Conservation (phyloP, 2,113 vertebrate species). For the Mohoua ochrocephala region DNA sequence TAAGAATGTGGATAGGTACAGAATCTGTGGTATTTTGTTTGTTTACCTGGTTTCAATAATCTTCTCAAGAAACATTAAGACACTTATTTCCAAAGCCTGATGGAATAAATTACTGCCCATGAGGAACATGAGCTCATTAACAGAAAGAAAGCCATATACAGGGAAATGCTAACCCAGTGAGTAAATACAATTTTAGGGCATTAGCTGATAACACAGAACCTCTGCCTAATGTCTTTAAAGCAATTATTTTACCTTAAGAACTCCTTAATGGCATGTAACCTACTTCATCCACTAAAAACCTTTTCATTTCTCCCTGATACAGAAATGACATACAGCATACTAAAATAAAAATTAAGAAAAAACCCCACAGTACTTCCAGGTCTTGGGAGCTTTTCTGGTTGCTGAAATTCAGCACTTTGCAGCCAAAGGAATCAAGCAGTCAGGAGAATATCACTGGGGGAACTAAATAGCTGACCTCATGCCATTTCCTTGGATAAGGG, state of each 20-base stretch:
- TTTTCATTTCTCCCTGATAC: neutral
- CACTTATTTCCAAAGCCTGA: neutral
- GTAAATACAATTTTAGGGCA: constrained; percentile 17
- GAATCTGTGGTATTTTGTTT: neutral
- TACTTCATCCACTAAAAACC: neutral
- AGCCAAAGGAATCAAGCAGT: neutral
- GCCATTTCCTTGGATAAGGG: neutral
- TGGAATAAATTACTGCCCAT: neutral
- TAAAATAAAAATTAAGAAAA: neutral
- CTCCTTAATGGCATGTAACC: neutral
- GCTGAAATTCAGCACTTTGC: neutral
- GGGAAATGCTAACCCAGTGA: neutral
- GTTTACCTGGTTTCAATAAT: neutral
- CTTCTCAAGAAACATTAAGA: neutral
- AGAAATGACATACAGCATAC: neutral
- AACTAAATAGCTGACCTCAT: neutral
- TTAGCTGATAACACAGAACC: constrained; percentile 13
- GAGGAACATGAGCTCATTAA: constrained; percentile 1
- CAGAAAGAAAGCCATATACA: neutral
- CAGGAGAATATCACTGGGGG: neutral
- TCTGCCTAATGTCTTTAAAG: neutral
- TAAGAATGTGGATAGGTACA: neutral
- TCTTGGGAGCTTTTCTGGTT: neutral
- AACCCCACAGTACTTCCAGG: neutral
- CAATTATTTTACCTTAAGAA: constrained; percentile 6